Conservation (phyloP, 2,113 vertebrate species). For the Phaethornis superciliosus region DNA sequence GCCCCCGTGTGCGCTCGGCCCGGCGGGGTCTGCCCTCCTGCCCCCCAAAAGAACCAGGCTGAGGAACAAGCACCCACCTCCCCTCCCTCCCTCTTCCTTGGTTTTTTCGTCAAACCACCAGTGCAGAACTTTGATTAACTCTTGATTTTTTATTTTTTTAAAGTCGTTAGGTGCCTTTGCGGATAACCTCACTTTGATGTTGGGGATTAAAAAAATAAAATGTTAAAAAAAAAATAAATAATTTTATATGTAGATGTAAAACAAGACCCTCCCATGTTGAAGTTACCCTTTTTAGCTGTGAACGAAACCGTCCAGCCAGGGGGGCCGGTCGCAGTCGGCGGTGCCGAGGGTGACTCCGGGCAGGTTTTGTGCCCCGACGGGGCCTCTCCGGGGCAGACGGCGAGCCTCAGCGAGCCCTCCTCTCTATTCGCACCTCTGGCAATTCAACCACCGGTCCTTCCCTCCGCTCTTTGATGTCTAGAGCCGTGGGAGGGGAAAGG, state of each 20-base stretch:
- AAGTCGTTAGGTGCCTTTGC: slow-evolving; percentile 91
- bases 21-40: neutral
- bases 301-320: neutral
- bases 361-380: neutral
- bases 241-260: slow-evolving; percentile 84
- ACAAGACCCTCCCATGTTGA: slow-evolving; percentile 48
- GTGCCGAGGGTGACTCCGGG: neutral
- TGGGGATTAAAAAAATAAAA: slow-evolving; percentile 59
- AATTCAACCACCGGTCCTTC: slow-evolving; percentile 80
- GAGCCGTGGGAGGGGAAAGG: slow-evolving; percentile 43
- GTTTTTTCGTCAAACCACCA: slow-evolving; percentile 72
- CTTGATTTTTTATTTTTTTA: slow-evolving; percentile 86
- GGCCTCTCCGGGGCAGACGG: neutral
- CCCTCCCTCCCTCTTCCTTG: neutral
- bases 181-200: slow-evolving; percentile 93
- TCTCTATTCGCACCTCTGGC: neutral
- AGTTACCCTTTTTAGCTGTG: slow-evolving; percentile 72
- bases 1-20: neutral
- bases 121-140: slow-evolving; percentile 84
- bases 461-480: slow-evolving; percentile 4
- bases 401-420: neutral
- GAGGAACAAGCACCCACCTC: neutral
- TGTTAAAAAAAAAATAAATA: slow-evolving; percentile 28
- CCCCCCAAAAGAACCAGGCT: neutral
- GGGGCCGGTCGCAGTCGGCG: neutral